Evolutionary conservation across 2,888 invertebrate genomes (phyloP).

Genomic region (Autographa gamma): DNA sequence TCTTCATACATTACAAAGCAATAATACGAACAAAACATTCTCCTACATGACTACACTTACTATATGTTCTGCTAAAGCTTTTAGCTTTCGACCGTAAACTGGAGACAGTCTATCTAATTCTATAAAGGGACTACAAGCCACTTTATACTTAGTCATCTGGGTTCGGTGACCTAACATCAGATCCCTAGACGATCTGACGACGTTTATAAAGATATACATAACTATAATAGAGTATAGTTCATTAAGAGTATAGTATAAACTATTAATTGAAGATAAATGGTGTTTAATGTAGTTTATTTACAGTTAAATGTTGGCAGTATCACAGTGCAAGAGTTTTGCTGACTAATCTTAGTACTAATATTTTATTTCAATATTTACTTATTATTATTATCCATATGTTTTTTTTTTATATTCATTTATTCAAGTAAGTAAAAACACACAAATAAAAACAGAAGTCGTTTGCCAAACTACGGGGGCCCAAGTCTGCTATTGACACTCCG

Average conservation of each 20-base stretch:
- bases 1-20: too few species aligned
- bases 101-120: slow-evolving; percentile 55
- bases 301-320: not conserved
- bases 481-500: too few species aligned
- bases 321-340: too few species aligned
- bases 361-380: too few species aligned
- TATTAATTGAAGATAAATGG: slow-evolving; percentile 16
- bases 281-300: not conserved
- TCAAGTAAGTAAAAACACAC: too few species aligned
- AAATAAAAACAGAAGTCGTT: too few species aligned
- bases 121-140: slow-evolving; percentile 44
- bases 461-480: too few species aligned
- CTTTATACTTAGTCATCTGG: slow-evolving; percentile 69
- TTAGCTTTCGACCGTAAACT: slow-evolving; percentile 10
- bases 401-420: too few species aligned
- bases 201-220: slow-evolving; percentile 54
- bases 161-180: slow-evolving; percentile 60
- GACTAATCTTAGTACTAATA: too few species aligned
- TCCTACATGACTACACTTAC: too few species aligned
- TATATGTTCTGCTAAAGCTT: not conserved
- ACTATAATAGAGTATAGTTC: slow-evolving; percentile 42
- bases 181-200: slow-evolving; percentile 66
- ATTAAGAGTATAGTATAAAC: slow-evolving; percentile 34
- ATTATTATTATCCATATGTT: too few species aligned
- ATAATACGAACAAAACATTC: too few species aligned